Conservation (phyloP, 2,888 invertebrate genomes). For the Parnassius apollo region DNA sequence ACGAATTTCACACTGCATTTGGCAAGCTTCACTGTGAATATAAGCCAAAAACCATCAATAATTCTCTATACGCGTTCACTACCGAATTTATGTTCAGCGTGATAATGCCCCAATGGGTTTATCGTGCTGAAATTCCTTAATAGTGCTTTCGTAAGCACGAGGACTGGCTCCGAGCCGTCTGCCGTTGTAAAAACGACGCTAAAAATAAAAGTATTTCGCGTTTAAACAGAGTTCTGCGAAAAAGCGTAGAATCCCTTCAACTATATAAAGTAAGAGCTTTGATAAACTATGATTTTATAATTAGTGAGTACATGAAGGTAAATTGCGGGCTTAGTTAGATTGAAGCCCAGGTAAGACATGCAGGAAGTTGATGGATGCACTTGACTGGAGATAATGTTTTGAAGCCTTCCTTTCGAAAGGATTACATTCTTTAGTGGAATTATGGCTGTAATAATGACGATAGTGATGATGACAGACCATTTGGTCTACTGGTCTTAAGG, state of each 20-base stretch:
- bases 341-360: no score
- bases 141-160: conserved; percentile 28
- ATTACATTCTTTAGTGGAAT: no score
- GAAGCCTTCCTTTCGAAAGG: no score
- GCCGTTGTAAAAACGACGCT: conserved; percentile 48
- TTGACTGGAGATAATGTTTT: no score
- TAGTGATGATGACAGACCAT: no score
- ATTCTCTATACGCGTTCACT: conserved; percentile 1
- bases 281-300: no score
- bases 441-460: no score
- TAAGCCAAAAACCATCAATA: conserved; percentile 3
- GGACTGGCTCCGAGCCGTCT: conserved; percentile 51
- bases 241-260: conserved; percentile 2
- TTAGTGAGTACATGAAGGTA: no score
- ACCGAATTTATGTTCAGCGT: conserved; percentile 14
- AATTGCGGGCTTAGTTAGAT: no score
- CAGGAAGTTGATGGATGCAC: no score
- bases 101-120: conserved; percentile 13
- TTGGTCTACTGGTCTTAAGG: no score
- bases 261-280: no score
- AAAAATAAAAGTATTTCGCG: conserved; percentile 49
- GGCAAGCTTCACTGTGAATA: not conserved
- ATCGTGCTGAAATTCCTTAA: conserved; percentile 21
- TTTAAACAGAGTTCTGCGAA: conserved; percentile 42
- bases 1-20: not conserved